phyloP scores from a whole-genome alignment of 2,797 vertebrate species.

The Euthynnus affinis region DNA sequence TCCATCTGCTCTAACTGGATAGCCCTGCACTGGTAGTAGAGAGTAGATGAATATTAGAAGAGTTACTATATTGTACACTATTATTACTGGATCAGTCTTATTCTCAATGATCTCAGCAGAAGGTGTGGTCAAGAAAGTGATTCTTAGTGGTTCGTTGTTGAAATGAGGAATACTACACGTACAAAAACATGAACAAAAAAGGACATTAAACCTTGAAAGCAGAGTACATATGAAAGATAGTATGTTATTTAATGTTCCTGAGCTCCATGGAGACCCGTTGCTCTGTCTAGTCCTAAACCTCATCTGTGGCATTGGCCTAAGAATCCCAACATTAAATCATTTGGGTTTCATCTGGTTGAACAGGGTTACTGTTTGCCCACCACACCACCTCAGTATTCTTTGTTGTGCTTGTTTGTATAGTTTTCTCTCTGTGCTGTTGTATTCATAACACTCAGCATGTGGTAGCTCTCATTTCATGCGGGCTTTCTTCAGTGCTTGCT shows the following conservation, averaged over 20 bases:
- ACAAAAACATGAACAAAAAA: too few species aligned
- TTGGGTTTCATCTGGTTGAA: constrained; percentile 2
- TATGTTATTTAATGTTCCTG: neutral
- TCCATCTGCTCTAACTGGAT: neutral
- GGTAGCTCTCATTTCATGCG: constrained; percentile 34
- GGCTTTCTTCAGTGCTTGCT: constrained; percentile 27
- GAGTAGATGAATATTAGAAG: neutral
- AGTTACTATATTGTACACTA: neutral
- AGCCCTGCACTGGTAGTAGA: neutral
- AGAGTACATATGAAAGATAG: neutral
- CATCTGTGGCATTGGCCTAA: neutral
- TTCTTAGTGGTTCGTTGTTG: neutral
- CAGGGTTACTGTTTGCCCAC: neutral
- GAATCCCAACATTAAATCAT: neutral
- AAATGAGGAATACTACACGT: neutral
- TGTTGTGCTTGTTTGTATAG: constrained; percentile 38
- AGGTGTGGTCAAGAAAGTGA: neutral
- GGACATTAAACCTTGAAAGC: too few species aligned
- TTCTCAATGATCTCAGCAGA: neutral
- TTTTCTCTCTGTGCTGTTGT: constrained; percentile 16
- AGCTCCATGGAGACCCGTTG: neutral
- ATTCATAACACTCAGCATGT: constrained; percentile 41
- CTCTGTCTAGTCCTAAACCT: neutral
- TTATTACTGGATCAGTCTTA: neutral
- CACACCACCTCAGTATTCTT: neutral